These are phyloP conservation scores for Hemiscyllium ocellatum DNA, from an alignment of 2,113 vertebrate species.

Conservation along the genomic window DNA sequence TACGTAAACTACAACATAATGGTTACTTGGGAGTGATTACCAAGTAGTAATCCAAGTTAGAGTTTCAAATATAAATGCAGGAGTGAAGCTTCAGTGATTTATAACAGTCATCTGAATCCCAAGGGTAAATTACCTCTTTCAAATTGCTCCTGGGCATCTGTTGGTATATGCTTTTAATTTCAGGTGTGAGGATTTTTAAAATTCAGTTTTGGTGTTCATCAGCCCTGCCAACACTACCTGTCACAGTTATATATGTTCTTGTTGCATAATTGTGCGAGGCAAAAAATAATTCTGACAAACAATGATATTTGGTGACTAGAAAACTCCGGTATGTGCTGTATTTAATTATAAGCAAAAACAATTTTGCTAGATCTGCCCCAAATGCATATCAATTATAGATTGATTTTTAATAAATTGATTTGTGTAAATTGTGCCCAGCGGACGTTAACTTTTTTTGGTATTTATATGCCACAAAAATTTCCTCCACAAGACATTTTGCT, in stretches of 20 bases:
- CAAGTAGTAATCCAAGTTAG: constrained; percentile 21
- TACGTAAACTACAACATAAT: background rate
- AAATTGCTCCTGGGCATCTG: constrained; percentile 31
- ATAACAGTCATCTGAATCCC: constrained; percentile 24
- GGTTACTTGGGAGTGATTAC: constrained; percentile 27
- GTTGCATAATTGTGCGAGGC: background rate
- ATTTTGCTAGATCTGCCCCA: background rate
- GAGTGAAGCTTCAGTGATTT: constrained; percentile 23
- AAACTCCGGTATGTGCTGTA: background rate
- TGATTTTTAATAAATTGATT: constrained; percentile 7
- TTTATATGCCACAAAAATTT: background rate
- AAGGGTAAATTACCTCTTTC: background rate
- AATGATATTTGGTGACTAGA: background rate
- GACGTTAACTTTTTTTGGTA: background rate
- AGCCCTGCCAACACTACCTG: background rate
- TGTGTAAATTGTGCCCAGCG: background rate
- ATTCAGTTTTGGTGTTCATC: background rate
- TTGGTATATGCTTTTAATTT: constrained; percentile 28
- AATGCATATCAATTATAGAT: background rate
- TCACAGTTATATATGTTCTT: background rate
- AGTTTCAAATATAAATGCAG: constrained; percentile 14
- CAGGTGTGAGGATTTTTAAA: background rate
- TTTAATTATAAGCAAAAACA: constrained; percentile 25
- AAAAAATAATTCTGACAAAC: background rate
- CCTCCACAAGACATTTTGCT: background rate